Evolutionary conservation across 2,113 vertebrate genomes (phyloP).

Genomic region (Dromiciops gliroides): DNA sequence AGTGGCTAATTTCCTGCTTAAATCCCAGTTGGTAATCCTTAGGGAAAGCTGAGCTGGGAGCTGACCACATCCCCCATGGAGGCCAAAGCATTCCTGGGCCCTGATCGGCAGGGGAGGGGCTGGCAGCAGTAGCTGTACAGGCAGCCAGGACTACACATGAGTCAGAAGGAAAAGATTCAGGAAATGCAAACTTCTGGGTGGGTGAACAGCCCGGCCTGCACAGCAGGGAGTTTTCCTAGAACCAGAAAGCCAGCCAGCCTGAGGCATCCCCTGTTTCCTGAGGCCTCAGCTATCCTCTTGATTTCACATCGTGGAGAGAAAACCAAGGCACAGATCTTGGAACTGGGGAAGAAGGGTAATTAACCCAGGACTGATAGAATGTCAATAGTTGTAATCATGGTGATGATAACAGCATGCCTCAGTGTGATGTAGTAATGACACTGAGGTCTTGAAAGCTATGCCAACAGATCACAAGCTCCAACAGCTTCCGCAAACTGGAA

Average conservation of each 20-base stretch:
- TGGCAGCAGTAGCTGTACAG: constrained; percentile 24
- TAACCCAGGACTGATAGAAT: accelerated
- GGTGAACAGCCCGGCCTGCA: background rate
- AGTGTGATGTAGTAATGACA: background rate
- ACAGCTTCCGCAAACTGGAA: background rate
- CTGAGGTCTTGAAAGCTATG: background rate
- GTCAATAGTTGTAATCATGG: background rate
- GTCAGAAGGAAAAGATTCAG: constrained; percentile 55
- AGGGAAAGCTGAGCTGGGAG: background rate
- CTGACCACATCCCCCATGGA: background rate
- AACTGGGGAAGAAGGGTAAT: background rate
- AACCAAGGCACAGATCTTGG: background rate
- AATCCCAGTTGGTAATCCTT: background rate
- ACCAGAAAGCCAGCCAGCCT: background rate
- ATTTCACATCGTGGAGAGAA: background rate
- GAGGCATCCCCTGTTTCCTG: background rate
- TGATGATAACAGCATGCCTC: background rate
- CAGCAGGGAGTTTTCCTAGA: background rate
- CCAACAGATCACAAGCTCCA: background rate
- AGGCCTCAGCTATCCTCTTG: background rate
- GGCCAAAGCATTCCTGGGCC: constrained; percentile 46
- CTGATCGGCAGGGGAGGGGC: background rate
- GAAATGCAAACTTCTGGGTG: constrained; percentile 22
- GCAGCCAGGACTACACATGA: constrained; percentile 21
- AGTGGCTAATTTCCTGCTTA: background rate